These are phyloP conservation scores for Garrulus glandarius DNA, from an alignment of 2,797 vertebrate genomes.

Conservation along the genomic window DNA sequence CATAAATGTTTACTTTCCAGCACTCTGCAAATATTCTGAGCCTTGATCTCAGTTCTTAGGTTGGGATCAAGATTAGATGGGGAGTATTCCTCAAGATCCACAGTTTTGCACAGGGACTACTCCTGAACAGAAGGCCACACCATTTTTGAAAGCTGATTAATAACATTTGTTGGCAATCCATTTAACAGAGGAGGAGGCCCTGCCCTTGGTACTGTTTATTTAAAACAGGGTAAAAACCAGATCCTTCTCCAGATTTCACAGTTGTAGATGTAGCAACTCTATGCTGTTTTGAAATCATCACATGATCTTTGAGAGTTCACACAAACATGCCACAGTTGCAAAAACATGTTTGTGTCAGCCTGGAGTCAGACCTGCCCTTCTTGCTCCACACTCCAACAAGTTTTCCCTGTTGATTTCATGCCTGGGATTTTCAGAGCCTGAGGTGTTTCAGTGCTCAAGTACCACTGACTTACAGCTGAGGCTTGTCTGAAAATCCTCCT, in stretches of 20 bases:
- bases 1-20: not conserved
- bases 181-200: not conserved
- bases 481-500: not conserved
- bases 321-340: conserved; percentile 21
- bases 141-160: not conserved
- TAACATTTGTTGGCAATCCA: not conserved
- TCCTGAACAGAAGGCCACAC: not conserved
- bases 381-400: not conserved
- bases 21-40: not conserved
- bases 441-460: not conserved
- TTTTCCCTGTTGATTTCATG: not conserved
- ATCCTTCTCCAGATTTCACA: conserved; percentile 17
- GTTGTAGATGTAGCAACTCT: conserved; percentile 39
- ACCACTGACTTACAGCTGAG: not conserved
- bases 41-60: not conserved
- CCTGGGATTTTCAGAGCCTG: not conserved
- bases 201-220: conserved; percentile 13
- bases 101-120: not conserved
- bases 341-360: conserved; percentile 60
- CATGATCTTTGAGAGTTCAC: conserved; percentile 33
- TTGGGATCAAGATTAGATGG: not conserved
- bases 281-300: conserved; percentile 40
- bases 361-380: conserved; percentile 19
- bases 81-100: not conserved
- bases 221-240: not conserved